These are phyloP conservation scores for Oryzaephilus surinamensis DNA, from an alignment of 1,140 invertebrate genomes.

Conservation along the genomic window DNA sequence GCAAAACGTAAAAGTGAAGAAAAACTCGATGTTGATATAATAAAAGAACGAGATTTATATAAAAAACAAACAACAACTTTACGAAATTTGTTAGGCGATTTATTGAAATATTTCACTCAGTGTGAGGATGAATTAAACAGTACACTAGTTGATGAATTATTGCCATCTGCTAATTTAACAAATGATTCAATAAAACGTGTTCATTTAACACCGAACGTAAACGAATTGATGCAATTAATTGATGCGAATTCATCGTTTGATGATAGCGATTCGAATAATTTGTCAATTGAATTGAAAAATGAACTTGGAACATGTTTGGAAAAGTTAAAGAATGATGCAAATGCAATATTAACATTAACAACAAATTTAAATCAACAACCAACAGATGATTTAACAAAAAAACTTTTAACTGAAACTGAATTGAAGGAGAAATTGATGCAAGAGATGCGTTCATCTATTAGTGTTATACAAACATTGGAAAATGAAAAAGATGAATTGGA, in stretches of 20 bases:
- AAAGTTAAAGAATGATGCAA: constrained; percentile 53
- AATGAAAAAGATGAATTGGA: constrained; percentile 45
- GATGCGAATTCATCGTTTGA: constrained; percentile 39
- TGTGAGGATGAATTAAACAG: constrained; percentile 70
- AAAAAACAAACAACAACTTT: constrained; percentile 45
- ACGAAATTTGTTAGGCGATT: constrained; percentile 48
- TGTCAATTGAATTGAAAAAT: constrained; percentile 44
- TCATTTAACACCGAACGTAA: constrained; percentile 57
- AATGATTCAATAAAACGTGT: constrained; percentile 47
- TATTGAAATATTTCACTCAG: constrained; percentile 57
- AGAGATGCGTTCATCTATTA: constrained; percentile 36
- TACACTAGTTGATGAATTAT: constrained; percentile 54
- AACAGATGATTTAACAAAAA: constrained; percentile 5
- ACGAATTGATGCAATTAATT: constrained; percentile 48
- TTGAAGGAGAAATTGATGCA: constrained; percentile 22
- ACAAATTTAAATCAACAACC: constrained; percentile 24
- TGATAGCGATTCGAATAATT: constrained; percentile 31
- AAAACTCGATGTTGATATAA: constrained; percentile 22
- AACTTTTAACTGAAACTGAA: constrained; percentile 26
- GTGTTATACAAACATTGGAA: constrained; percentile 39
- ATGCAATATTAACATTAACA: constrained; percentile 51
- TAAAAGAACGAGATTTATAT: constrained; percentile 42
- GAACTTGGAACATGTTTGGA: constrained; percentile 54
- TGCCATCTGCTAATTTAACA: constrained; percentile 13
- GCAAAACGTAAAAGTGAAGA: constrained; percentile 26